Evolutionary conservation across 2,113 vertebrate species (phyloP), one percentile per base, ranked within the genome.

Genomic region (Dissostichus mawsoni): DNA sequence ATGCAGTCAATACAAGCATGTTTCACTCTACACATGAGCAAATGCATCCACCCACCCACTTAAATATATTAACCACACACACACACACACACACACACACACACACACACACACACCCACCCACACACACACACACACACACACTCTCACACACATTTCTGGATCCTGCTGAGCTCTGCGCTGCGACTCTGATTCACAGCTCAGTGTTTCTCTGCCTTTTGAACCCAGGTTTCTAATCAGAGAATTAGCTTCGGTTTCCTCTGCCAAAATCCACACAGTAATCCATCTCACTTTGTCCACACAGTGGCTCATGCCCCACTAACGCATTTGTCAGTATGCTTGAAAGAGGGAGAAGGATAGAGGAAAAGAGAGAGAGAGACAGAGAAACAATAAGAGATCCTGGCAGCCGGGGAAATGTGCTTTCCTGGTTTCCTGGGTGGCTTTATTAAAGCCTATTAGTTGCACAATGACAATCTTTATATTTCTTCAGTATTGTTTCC

Each of bases 231-330:
- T 92, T 88, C 91, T 87, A 92, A 93, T 93, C 89, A 90, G 87
- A 93, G 88, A 92, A 93, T 92, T 91, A 92, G 91, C 82, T 56
- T 75, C 82, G 74, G 80, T 76, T 71, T 72, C 57, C 20, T 12
- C 76, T 89, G 91, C 91, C 91, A 92, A 89, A 87, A 86, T 81
- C 85, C 87, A 87, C 89, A 71, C 81, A 29, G 83, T 91, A 89
- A 91, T 92, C 86, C 88, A 91, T 91, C 90, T 90, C 87, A 90
- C 91, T 91, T 91, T 89, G 88, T 90, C 92, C 91, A 90, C 84
- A 87, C 81, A 45, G 74, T 81, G 84, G 77, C 88, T 88, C 76
- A 36, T 59, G 88, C 80, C 84, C 80, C 73, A 57, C 74, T 69
- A 57, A 83, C 66, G 83, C 77, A 73, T 88, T 82, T 82, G 80